Evolutionary conservation across 1,140 invertebrate species (phyloP).

Genomic region (Rhyacophila brunnea): DNA sequence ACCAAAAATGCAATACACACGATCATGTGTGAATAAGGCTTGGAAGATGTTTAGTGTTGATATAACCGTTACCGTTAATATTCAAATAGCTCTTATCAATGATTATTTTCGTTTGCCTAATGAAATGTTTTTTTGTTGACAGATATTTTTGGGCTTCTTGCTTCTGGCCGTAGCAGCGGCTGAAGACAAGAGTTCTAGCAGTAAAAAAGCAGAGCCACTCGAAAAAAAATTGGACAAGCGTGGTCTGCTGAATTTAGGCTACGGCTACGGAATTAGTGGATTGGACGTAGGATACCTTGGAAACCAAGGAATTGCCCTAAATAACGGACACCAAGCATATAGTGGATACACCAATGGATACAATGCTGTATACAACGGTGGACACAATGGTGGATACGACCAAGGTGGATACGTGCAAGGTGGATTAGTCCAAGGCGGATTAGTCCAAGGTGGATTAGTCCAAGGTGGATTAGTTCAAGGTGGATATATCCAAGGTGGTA

Average conservation of each 20-base stretch:
- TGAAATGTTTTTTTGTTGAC: conserved; percentile 43
- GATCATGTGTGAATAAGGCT: too few species aligned
- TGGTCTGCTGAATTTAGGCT: conserved; percentile 59
- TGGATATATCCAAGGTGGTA: conserved; percentile 40
- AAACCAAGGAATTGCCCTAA: conserved; percentile 54
- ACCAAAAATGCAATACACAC: too few species aligned
- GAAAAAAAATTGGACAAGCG: conserved; percentile 62
- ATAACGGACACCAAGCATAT: conserved; percentile 31
- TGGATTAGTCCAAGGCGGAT: conserved; percentile 21
- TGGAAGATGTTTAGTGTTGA: too few species aligned
- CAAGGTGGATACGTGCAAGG: conserved; percentile 4
- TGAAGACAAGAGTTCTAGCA: conserved; percentile 59
- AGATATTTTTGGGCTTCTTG: conserved; percentile 70
- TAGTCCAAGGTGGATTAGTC: too few species aligned
- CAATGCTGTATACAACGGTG: conserved; percentile 26
- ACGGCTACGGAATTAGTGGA: conserved; percentile 60
- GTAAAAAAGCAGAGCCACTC: conserved; percentile 59
- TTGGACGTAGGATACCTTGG: conserved; percentile 66
- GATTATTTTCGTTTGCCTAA: too few species aligned
- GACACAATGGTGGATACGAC: conserved; percentile 19
- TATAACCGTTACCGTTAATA: not conserved
- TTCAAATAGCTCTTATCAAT: not conserved
- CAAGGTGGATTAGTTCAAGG: conserved; percentile 22
- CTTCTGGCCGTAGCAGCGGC: conserved; percentile 66
- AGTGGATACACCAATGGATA: conserved; percentile 31